Percentiles rank a stretch among this genome's conserved stretches.
These are phyloP conservation scores for Pipistrellus pygmaeus DNA, from an alignment of 2,797 vertebrate genomes.

Conservation along the genomic window DNA sequence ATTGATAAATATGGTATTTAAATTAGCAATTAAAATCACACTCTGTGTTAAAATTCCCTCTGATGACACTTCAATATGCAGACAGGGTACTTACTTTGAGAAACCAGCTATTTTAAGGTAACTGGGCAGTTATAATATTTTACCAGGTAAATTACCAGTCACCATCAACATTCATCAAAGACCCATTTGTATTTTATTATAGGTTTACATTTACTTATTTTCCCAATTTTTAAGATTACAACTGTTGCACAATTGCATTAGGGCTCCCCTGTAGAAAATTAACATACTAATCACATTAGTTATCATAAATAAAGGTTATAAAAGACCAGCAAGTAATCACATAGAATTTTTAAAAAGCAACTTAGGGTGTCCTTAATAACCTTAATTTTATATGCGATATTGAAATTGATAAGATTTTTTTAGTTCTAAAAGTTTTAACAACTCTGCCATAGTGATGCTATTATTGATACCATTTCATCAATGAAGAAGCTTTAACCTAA, in stretches of 20 bases:
- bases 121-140: conserved; percentile 79
- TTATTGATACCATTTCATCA: neutral
- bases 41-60: conserved; percentile 53
- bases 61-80: conserved; percentile 39
- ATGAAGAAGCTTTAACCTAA: neutral
- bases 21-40: conserved; percentile 66
- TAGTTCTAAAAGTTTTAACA: neutral
- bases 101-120: conserved; percentile 73
- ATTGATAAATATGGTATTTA: conserved; percentile 69
- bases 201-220: conserved; percentile 82
- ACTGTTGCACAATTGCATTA: conserved; percentile 64
- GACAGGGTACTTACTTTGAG: conserved; percentile 68
- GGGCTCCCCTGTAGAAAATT: conserved; percentile 68
- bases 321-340: conserved; percentile 72
- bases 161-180: conserved; percentile 77
- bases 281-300: conserved; percentile 78
- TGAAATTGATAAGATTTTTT: conserved; percentile 44
- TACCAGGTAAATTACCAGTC: conserved; percentile 76
- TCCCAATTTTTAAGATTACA: conserved; percentile 76
- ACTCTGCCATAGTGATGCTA: neutral
- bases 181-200: conserved; percentile 80
- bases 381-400: conserved; percentile 6
- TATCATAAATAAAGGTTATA: conserved; percentile 77
- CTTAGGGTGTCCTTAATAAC: neutral
- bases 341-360: conserved; percentile 58